Evolutionary conservation across 2,113 vertebrate species (phyloP), one percentile per base, ranked within the genome.

Genomic region (Nibea albiflora): DNA sequence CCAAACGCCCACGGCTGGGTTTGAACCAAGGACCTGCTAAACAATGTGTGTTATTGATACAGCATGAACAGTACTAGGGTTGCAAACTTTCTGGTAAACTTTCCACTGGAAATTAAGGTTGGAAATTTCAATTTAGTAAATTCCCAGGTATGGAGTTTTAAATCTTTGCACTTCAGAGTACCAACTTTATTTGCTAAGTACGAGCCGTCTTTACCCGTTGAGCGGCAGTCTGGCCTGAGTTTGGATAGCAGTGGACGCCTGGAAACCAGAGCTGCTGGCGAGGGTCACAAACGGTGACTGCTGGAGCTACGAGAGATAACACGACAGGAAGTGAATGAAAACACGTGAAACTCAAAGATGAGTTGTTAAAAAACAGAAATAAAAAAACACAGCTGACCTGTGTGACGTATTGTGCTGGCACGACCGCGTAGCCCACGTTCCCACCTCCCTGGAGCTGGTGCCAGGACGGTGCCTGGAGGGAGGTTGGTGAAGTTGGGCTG

Each of bases 401-500:
- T 20, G 98, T 98, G 67, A 99, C 97, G 2, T 99, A 99, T 69
- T 98, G 98, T 63, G 98, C 98, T 1, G 98, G 98, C 80, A 99
- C 95, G 28, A 99, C 97, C 0, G 98, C 97, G 16, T 99, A 99
- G 6, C 98, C 98, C 17, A 99, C 93, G 0, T 96, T 99, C 20
- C 97, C 97, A 0, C 96, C 88, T 9, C 98, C 98, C 0, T n/a
- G 97, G 97, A 6, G 97, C 98, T 0, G 98, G 96, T 1, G 98
- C 94, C 84, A 99, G 93, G 22, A 99, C 96, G 1, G 98, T 99
- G 77, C 98, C 98, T 0, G 98, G 97, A 0, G 98, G 98, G 17
- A 99, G 96, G 92, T 96, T 99, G 54, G 98, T 97, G 88, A 99
- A 97, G 93, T 97, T 99, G 73, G 98, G 98, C 88, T 99, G 98